These are phyloP conservation scores for Heliconius nattereri DNA, from an alignment of 1,140 invertebrate species.

Conservation along the genomic window DNA sequence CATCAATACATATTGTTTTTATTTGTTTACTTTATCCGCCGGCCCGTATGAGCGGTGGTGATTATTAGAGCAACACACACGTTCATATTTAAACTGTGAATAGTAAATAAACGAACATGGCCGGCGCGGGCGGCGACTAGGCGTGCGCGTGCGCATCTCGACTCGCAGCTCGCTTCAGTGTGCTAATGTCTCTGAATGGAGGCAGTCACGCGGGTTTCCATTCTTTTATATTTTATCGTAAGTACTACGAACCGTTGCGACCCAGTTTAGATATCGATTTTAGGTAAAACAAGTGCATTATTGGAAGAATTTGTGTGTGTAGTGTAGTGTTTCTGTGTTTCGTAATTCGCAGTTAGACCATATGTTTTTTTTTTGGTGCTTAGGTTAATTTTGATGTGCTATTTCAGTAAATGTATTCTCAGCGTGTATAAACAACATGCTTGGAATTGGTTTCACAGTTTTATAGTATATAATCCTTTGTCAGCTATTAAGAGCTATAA, in stretches of 20 bases:
- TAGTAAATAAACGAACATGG: constrained; percentile 72
- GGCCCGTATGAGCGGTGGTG: constrained; percentile 59
- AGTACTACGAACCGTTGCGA: constrained; percentile 33
- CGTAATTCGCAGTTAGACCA: constrained; percentile 46
- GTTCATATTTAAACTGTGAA: constrained; percentile 73
- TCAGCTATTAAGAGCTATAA: not conserved
- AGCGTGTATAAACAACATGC: constrained; percentile 59
- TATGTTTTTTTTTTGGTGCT: constrained; percentile 50
- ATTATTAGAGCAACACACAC: constrained; percentile 60
- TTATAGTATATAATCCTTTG: constrained; percentile 37
- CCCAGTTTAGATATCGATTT: constrained; percentile 40
- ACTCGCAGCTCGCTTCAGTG: constrained; percentile 56
- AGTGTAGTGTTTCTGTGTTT: constrained; percentile 1
- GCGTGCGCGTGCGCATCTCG: constrained; percentile 60
- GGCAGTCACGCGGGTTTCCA: constrained; percentile 58
- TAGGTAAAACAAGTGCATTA: constrained; percentile 33
- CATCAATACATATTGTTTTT: constrained; percentile 9
- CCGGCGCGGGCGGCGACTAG: constrained; percentile 45
- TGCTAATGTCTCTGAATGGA: constrained; percentile 65
- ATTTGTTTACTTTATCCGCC: constrained; percentile 25
- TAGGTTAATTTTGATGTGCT: constrained; percentile 71
- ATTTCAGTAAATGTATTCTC: constrained; percentile 65
- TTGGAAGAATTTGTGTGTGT: constrained; percentile 28
- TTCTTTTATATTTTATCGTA: constrained; percentile 38
- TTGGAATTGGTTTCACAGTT: constrained; percentile 39